These are phyloP conservation scores for Luffia ferchaultella DNA, from an alignment of 2,888 invertebrate genomes.

Conservation along the genomic window DNA sequence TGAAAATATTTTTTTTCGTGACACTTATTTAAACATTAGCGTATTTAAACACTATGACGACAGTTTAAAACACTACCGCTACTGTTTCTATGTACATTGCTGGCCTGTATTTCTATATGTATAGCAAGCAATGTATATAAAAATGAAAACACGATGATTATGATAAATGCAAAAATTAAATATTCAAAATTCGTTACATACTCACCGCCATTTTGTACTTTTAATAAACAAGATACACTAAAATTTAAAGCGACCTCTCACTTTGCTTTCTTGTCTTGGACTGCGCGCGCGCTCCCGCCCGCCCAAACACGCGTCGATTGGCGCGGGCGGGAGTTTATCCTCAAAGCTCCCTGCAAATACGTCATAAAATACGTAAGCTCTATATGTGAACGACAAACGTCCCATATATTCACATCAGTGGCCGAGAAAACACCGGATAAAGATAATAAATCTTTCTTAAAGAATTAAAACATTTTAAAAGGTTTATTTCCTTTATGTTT, in stretches of 20 bases:
- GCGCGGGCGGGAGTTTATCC: conserved; percentile 37
- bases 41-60: too few relatives aligned
- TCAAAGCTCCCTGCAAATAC: conserved; percentile 12
- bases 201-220: conserved; percentile 46
- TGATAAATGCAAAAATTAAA: conserved; percentile 2
- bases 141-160: conserved; percentile 1
- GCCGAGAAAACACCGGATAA: conserved; percentile 13
- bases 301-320: conserved; percentile 36
- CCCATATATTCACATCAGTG: conserved; percentile 10
- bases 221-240: not conserved
- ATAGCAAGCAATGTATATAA: conserved; percentile 2
- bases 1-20: conserved; percentile 6
- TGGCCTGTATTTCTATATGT: too few relatives aligned
- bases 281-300: conserved; percentile 42
- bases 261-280: conserved; percentile 37
- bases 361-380: conserved; percentile 11
- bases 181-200: conserved; percentile 17
- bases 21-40: too few relatives aligned
- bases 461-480: not conserved
- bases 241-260: conserved; percentile 34
- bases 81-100: too few relatives aligned
- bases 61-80: too few relatives aligned
- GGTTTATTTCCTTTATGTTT: too few relatives aligned
- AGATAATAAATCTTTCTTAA: conserved; percentile 8
- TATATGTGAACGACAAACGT: conserved; percentile 15